Evolutionary conservation across 2,797 vertebrate genomes (phyloP), one percentile per base, ranked within the genome.

Genomic region (Columba guinea): DNA sequence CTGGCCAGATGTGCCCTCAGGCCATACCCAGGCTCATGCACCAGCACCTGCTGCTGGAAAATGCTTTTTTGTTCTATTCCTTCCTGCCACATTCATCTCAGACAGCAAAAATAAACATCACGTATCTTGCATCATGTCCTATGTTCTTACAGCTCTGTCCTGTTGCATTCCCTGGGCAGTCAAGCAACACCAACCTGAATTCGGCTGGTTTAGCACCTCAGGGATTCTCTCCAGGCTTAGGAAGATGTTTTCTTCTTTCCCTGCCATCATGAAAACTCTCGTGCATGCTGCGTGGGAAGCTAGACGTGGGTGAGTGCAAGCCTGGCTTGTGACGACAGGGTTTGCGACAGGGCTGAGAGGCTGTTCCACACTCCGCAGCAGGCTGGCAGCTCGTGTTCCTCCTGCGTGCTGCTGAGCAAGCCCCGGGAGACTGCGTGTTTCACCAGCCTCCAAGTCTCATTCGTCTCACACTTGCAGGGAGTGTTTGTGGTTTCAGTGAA

Each of bases 1-100:
- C 84, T 87, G 89, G n/a, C 46, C 77, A 92, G 70, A 53, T 76
- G 84, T 87, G 67, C 64, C 71, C 60, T 83, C 60, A 53, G 71
- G 60, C 76, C 24, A 5, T 53, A 27, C 20, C 11, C n/a, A 56
- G 49, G 11, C 35, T 81, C 62, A 27, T 5, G 32, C 4, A 5
- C 27, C 73, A 84, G 49, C 77, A 89, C 23, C 39, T 78, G 74
- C 62, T 56, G 27, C 63, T 91, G 58, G 55, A 76, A 84, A 82
- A 49, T 5, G 30, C 4, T 20, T 13, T 79, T 63, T 56, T 41
- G 5, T 41, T 62, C 37, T 58, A 67, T 46, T 88, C 21, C 44
- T 62, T 91, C 63, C 55, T 67, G 71, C 26, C 48, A 65, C 32
- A 13, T 59, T 51, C 65, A 71, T 22, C 62, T 89, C 51, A 48